A percentile compares a stretch with the other conserved stretches of the same genome.
phyloP scores from a whole-genome alignment of 2,888 invertebrate genomes.

The Leptinotarsa haldemani region DNA sequence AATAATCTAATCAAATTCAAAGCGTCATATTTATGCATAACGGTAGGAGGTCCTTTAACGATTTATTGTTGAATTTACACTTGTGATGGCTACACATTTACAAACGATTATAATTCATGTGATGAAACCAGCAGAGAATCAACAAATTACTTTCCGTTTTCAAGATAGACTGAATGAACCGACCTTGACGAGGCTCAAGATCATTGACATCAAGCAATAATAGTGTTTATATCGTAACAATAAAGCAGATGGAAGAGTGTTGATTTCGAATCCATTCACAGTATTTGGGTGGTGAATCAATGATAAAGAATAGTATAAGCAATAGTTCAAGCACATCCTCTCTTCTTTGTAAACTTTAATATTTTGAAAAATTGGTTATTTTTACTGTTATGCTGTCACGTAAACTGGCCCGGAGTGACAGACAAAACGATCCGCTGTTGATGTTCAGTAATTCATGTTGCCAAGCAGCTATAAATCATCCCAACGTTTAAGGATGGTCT shows the following conservation, averaged over 20 bases:
- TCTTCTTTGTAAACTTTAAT: too few species aligned
- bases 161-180: background rate
- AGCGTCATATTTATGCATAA: background rate
- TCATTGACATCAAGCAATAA: constrained; percentile 12
- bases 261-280: too few species aligned
- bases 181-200: background rate
- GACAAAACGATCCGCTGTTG: background rate
- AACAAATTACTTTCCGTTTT: constrained; percentile 8
- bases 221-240: background rate
- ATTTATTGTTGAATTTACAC: background rate
- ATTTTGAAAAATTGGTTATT: too few species aligned
- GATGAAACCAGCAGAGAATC: background rate
- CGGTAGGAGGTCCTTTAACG: background rate
- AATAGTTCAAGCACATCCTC: too few species aligned
- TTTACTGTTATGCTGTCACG: background rate
- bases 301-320: too few species aligned
- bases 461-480: background rate
- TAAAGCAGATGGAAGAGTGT: background rate
- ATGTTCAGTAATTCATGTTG: background rate
- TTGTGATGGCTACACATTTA: background rate
- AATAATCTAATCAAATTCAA: background rate
- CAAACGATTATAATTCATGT: background rate
- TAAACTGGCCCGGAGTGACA: background rate
- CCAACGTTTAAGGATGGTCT: background rate
- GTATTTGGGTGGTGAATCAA: too few species aligned